A percentile compares a stretch with the other conserved stretches of the same genome.
These are phyloP conservation scores for Phenacoccus solenopsis DNA, from an alignment of 1,140 invertebrate genomes.

Conservation along the genomic window DNA sequence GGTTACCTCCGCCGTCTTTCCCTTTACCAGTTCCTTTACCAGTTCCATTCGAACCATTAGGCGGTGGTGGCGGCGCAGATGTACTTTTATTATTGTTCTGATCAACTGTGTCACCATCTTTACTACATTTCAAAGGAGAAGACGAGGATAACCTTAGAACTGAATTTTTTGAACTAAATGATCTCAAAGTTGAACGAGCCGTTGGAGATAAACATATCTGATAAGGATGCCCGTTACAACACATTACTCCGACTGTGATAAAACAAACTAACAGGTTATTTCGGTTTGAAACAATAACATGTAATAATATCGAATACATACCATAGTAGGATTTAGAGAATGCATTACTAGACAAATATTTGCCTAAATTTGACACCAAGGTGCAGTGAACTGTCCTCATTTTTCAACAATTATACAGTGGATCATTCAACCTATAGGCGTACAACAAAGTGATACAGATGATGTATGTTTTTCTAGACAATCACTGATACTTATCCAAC, in stretches of 20 bases:
- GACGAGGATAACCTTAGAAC: neutral
- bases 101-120: neutral
- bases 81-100: neutral
- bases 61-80: neutral
- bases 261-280: neutral
- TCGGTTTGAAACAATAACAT: neutral
- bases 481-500: neutral
- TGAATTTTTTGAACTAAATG: slow-evolving; percentile 1
- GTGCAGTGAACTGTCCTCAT: neutral
- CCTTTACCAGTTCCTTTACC: slow-evolving; percentile 9
- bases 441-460: neutral
- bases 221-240: slow-evolving; percentile 3
- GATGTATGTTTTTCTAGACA: neutral
- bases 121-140: neutral
- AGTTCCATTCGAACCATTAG: neutral
- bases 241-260: neutral
- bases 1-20: slow-evolving; percentile 34
- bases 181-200: neutral
- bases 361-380: neutral
- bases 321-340: slow-evolving; percentile 7
- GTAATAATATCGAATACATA: neutral
- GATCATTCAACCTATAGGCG: neutral
- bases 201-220: neutral
- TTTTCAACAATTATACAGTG: neutral
- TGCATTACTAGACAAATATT: neutral